phyloP scores from a whole-genome alignment of 2,113 vertebrate genomes.

The Phylloscopus trochiloides region DNA sequence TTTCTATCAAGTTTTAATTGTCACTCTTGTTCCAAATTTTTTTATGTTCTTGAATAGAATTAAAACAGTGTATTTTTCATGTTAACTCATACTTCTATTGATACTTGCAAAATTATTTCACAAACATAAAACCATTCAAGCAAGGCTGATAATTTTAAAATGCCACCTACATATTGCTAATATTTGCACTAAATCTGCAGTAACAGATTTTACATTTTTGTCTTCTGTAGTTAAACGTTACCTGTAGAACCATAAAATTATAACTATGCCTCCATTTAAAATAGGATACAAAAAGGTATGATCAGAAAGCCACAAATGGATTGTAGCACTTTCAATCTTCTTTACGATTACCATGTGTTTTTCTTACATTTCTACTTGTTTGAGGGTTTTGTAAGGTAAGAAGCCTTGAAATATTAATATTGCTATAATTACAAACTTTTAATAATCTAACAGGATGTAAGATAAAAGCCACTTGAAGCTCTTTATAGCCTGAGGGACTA shows the following conservation, averaged over 20 bases:
- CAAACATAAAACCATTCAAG: constrained; percentile 10
- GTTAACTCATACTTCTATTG: not conserved
- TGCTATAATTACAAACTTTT: constrained; percentile 40
- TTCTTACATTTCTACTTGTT: not conserved
- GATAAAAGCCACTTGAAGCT: constrained; percentile 37
- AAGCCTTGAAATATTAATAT: constrained; percentile 25
- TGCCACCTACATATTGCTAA: not conserved
- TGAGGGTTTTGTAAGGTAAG: not conserved
- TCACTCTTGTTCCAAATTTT: not conserved
- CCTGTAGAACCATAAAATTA: not conserved
- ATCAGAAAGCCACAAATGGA: not conserved
- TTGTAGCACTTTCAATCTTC: constrained; percentile 8
- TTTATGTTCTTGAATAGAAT: constrained; percentile 17
- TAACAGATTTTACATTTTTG: not conserved
- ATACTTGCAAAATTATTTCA: constrained; percentile 28
- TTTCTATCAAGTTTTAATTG: not conserved
- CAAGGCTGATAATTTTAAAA: not conserved
- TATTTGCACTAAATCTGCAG: not conserved
- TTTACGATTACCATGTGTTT: not conserved
- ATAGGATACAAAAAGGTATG: not conserved
- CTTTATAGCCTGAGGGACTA: constrained; percentile 24
- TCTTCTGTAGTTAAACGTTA: not conserved
- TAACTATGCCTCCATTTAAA: not conserved
- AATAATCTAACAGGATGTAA: constrained; percentile 32
- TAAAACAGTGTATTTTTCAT: not conserved